Conservation (phyloP, 2,888 invertebrate species). For the Cataglyphis livida region DNA sequence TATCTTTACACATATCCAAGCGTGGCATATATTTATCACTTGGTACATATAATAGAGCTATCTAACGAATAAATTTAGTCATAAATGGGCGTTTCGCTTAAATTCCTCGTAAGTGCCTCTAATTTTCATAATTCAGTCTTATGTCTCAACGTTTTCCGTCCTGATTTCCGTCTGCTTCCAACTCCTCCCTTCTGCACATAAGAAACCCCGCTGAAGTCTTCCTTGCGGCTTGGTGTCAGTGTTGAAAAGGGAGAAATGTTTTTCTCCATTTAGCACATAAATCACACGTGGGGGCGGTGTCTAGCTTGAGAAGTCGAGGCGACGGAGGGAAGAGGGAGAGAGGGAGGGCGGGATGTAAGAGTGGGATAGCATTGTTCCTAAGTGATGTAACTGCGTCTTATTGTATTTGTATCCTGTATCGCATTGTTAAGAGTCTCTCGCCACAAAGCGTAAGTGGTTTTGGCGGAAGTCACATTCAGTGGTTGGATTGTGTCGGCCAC, state of each 20-base stretch:
- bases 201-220: slow-evolving; percentile 71
- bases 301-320: slow-evolving; percentile 61
- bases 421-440: slow-evolving; percentile 85
- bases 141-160: slow-evolving; percentile 66
- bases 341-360: slow-evolving; percentile 58
- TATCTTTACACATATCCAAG: neutral
- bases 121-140: slow-evolving; percentile 71
- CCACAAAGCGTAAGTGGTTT: slow-evolving; percentile 86
- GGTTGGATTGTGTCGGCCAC: slow-evolving; percentile 82
- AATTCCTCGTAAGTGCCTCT: slow-evolving; percentile 15
- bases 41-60: neutral
- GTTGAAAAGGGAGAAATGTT: slow-evolving; percentile 81
- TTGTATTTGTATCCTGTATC: slow-evolving; percentile 86
- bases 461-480: slow-evolving; percentile 86
- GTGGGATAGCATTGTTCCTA: slow-evolving; percentile 84
- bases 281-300: slow-evolving; percentile 78
- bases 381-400: slow-evolving; percentile 86
- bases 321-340: slow-evolving; percentile 53
- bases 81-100: neutral
- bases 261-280: slow-evolving; percentile 85
- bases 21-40: neutral
- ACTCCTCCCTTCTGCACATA: slow-evolving; percentile 66
- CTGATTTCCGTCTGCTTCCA: slow-evolving; percentile 71
- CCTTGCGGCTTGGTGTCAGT: slow-evolving; percentile 66
- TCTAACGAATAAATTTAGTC: neutral